Evolutionary conservation across 1,140 invertebrate genomes (phyloP).

Genomic region (Drosophila baimaii): DNA sequence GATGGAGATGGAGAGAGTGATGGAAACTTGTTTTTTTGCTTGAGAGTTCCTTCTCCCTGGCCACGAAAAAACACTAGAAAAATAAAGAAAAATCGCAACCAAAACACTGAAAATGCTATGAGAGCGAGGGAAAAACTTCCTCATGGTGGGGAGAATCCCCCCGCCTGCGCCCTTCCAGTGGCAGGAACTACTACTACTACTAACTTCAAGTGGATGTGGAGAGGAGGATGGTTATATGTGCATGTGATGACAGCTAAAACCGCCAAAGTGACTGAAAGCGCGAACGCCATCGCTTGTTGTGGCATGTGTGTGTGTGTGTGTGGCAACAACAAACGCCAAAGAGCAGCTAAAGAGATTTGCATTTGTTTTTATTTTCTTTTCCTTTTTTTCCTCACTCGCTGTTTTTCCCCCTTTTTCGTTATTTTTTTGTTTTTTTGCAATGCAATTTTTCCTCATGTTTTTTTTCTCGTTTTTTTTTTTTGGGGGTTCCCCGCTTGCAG

Average conservation of each 20-base stretch:
- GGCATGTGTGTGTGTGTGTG: constrained; percentile 44
- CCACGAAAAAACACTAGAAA: constrained; percentile 14
- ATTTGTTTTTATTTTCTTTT: constrained; percentile 42
- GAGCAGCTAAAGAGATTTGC: constrained; percentile 77
- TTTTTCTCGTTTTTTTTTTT: constrained; percentile 34
- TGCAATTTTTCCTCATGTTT: background rate
- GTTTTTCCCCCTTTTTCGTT: background rate
- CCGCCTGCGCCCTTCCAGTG: background rate
- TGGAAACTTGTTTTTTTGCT: constrained; percentile 47
- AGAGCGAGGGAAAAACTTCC: constrained; percentile 13
- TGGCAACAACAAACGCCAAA: constrained; percentile 49
- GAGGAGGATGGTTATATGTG: constrained; percentile 12
- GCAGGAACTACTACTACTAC: constrained; percentile 25
- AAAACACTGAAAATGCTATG: constrained; percentile 23
- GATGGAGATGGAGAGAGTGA: constrained; percentile 8
- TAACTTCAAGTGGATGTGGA: constrained; percentile 7
- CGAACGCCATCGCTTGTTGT: constrained; percentile 51
- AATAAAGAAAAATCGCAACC: constrained; percentile 21
- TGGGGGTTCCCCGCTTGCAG: constrained; percentile 56
- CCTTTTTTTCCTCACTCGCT: constrained; percentile 3
- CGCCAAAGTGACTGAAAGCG: constrained; percentile 76
- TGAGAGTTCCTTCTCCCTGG: constrained; percentile 24
- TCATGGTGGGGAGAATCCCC: background rate
- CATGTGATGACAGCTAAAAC: constrained; percentile 70
- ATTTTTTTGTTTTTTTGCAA: background rate